A percentile compares a stretch with the other conserved stretches of the same genome.
Conservation (phyloP, 2,113 vertebrate genomes). For the Vulpes vulpes region DNA sequence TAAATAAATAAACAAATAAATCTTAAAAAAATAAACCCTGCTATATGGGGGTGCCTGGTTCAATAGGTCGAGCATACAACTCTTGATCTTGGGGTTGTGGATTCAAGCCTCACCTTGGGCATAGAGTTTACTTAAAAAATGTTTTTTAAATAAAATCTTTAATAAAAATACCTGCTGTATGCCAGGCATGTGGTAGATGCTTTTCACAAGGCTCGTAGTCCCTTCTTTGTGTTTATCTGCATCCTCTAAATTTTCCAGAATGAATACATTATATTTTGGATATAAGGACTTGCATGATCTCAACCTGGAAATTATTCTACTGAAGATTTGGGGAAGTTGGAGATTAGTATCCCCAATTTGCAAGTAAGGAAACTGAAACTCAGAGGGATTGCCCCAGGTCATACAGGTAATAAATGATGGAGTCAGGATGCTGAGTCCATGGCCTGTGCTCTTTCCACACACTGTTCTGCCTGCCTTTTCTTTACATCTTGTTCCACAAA, state of each 20-base stretch:
- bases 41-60: not conserved
- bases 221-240: slow-evolving; percentile 6
- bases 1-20: not conserved
- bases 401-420: not conserved
- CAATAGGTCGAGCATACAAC: not conserved
- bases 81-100: not conserved
- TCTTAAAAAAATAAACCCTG: not conserved
- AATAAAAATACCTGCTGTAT: not conserved
- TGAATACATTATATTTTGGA: not conserved
- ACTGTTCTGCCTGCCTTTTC: not conserved
- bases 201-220: not conserved
- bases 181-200: not conserved
- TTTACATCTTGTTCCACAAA: not conserved
- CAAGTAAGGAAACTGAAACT: not conserved
- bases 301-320: not conserved
- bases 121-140: not conserved
- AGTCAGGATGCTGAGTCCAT: not conserved
- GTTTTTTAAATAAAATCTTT: not conserved
- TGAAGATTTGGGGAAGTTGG: not conserved
- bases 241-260: slow-evolving; percentile 3
- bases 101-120: not conserved
- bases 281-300: not conserved
- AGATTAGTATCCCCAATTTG: not conserved
- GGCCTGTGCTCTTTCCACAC: not conserved
- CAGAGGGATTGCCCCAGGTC: not conserved